phyloP scores from a whole-genome alignment of 2,113 vertebrate species.

The Heterocephalus glaber region DNA sequence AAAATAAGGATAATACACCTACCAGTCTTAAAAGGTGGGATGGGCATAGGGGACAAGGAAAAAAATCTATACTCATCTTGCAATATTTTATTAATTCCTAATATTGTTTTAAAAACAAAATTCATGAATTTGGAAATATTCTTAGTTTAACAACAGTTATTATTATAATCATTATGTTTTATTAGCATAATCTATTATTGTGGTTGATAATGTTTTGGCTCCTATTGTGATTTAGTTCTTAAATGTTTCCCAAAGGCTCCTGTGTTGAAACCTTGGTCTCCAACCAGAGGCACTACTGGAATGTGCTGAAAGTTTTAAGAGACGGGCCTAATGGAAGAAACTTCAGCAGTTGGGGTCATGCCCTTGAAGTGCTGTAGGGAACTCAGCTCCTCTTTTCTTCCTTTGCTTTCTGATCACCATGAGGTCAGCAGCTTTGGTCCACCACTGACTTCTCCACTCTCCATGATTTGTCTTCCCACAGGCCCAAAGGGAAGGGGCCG shows the following conservation, averaged over 20 bases:
- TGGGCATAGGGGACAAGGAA: neutral
- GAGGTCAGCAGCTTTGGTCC: neutral
- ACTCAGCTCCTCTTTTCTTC: neutral
- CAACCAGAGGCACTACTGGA: too few species aligned
- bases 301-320: neutral
- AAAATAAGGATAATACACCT: neutral
- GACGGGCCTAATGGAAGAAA: neutral
- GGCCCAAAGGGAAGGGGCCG: neutral
- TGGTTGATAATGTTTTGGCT: neutral
- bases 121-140: neutral
- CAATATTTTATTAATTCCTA: neutral
- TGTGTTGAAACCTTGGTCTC: neutral
- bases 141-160: neutral
- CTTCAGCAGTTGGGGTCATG: accelerated
- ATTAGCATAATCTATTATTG: neutral
- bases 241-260: neutral
- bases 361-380: neutral
- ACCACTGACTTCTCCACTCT: accelerated
- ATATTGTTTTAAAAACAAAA: neutral
- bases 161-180: neutral
- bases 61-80: neutral
- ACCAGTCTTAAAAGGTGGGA: neutral
- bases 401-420: neutral
- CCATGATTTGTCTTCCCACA: neutral
- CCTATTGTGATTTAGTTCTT: neutral